Evolutionary conservation across 2,888 invertebrate species (phyloP).

Genomic region (Cheilosia pagana): DNA sequence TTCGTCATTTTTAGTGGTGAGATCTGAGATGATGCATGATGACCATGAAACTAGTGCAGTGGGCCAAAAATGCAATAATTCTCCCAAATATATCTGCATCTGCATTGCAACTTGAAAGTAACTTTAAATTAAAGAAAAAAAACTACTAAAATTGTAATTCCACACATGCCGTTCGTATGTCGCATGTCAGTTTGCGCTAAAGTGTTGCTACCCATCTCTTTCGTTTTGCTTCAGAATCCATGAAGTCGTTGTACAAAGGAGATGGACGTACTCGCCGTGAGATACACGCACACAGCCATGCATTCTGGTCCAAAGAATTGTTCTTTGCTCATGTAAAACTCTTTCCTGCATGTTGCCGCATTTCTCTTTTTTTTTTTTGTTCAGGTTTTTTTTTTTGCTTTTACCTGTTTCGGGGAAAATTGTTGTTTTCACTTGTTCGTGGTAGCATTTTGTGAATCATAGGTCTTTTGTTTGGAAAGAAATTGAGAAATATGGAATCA

Average conservation of each 20-base stretch:
- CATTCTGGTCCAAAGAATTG: constrained; percentile 18
- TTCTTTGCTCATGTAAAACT: constrained; percentile 46
- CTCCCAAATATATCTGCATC: too few species aligned
- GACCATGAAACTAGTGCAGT: not conserved
- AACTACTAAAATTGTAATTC: too few species aligned
- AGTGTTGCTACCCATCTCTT: constrained; percentile 14
- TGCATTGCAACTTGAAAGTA: too few species aligned
- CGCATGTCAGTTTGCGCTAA: not conserved
- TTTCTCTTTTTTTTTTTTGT: constrained; percentile 44
- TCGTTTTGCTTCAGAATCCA: constrained; percentile 1
- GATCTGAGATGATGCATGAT: too few species aligned
- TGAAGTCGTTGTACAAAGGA: not conserved
- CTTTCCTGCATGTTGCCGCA: constrained; percentile 62
- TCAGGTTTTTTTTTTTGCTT: not conserved
- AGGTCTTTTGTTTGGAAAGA: not conserved
- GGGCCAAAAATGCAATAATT: too few species aligned
- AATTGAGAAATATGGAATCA: constrained; percentile 15
- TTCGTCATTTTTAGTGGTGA: constrained; percentile 31
- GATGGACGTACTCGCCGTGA: not conserved
- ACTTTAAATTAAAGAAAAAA: too few species aligned
- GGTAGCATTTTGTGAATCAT: not conserved
- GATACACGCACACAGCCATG: not conserved
- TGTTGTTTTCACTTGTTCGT: constrained; percentile 30
- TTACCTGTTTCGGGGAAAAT: constrained; percentile 31
- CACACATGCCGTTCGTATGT: not conserved